A percentile compares a stretch with the other conserved stretches of the same genome.
These are phyloP conservation scores for Vulpes ferrilata DNA, from an alignment of 2,113 vertebrate genomes.

Conservation along the genomic window DNA sequence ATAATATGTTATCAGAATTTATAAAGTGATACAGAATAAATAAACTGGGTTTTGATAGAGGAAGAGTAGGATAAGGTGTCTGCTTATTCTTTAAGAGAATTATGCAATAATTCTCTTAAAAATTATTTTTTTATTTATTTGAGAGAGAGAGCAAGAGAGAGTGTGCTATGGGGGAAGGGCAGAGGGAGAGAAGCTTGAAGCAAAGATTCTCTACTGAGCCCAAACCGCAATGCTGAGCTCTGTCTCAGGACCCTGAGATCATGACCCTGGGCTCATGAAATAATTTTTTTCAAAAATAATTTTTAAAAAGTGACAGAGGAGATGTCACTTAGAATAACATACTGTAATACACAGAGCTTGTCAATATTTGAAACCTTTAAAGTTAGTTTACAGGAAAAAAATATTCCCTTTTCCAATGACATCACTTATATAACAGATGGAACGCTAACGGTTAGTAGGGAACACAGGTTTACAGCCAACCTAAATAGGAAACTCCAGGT, in stretches of 20 bases:
- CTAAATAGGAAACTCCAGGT: constrained; percentile 61
- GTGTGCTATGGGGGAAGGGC: not conserved
- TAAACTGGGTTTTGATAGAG: not conserved
- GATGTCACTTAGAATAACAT: not conserved
- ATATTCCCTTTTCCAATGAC: not conserved
- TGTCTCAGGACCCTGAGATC: not conserved
- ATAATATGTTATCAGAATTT: not conserved
- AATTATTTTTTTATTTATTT: not conserved
- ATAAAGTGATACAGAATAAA: not conserved
- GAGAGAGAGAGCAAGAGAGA: not conserved
- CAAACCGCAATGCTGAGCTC: not conserved
- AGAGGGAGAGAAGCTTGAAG: not conserved
- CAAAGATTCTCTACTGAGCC: not conserved
- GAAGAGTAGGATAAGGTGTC: not conserved
- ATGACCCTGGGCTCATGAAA: not conserved
- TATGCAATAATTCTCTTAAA: no score
- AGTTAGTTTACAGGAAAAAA: constrained; percentile 38
- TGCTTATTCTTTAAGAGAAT: not conserved
- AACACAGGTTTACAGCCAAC: constrained; percentile 34
- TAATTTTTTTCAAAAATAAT: not conserved
- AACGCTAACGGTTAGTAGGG: constrained; percentile 8
- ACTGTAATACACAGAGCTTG: not conserved
- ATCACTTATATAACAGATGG: constrained; percentile 22
- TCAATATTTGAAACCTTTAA: constrained; percentile 50
- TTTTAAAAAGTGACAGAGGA: not conserved